These are phyloP conservation scores for Saccopteryx bilineata DNA, from an alignment of 2,113 vertebrate species.

Conservation along the genomic window DNA sequence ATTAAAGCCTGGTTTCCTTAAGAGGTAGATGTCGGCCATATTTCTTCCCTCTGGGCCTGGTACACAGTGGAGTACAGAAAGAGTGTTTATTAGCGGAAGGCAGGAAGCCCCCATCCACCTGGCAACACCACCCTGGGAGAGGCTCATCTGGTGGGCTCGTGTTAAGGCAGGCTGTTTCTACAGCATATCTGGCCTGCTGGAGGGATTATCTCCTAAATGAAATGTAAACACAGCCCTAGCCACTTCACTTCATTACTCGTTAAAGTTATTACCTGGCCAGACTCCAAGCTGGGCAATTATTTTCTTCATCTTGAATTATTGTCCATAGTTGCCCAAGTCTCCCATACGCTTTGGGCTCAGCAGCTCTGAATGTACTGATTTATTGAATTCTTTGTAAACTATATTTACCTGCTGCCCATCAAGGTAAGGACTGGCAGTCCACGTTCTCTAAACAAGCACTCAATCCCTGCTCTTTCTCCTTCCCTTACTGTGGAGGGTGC, in stretches of 20 bases:
- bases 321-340: neutral
- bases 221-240: neutral
- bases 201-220: constrained; percentile 32
- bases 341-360: neutral
- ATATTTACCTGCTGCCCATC: neutral
- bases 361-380: constrained; percentile 30
- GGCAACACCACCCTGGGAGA: neutral
- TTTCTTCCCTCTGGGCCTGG: constrained; percentile 24
- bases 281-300: constrained; percentile 23
- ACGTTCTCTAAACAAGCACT: neutral
- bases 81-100: neutral
- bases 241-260: constrained; percentile 22
- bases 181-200: neutral
- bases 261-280: constrained; percentile 34
- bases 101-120: neutral
- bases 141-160: neutral
- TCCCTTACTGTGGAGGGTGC: neutral
- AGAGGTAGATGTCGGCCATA: neutral
- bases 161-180: neutral
- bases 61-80: neutral
- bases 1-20: constrained; percentile 44
- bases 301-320: constrained; percentile 40
- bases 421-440: neutral
- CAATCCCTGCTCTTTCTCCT: neutral
- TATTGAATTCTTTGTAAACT: constrained; percentile 5